These are phyloP conservation scores for Caenorhabditis imperialis DNA, from an alignment of 2,888 invertebrate genomes.

Conservation along the genomic window DNA sequence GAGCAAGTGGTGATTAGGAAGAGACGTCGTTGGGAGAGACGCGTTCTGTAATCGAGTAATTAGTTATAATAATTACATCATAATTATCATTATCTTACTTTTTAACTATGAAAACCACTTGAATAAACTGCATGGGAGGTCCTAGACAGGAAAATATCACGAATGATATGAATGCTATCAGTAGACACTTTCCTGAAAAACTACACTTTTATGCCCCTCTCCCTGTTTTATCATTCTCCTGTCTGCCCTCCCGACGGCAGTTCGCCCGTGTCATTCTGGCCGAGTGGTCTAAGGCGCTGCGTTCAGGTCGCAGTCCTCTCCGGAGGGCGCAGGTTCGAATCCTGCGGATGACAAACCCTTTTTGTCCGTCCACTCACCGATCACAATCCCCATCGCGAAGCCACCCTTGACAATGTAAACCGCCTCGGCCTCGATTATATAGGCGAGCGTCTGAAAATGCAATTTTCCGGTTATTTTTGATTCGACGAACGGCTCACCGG, in stretches of 20 bases:
- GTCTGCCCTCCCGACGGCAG: background rate
- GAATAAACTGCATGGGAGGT: constrained; percentile 45
- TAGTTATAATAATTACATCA: background rate
- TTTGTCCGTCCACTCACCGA: constrained; percentile 20
- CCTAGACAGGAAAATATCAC: constrained; percentile 43
- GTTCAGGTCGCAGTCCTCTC: constrained; percentile 85
- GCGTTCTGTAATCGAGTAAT: constrained; percentile 10
- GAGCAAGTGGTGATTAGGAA: constrained; percentile 13
- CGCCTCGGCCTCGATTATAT: constrained; percentile 38
- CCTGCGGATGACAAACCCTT: constrained; percentile 45
- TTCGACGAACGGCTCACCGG: constrained; percentile 17
- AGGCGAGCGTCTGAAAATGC: constrained; percentile 37
- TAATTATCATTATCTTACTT: constrained; percentile 11
- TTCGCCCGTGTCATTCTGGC: constrained; percentile 72
- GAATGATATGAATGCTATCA: constrained; percentile 34
- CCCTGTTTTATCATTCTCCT: background rate
- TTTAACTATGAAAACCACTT: constrained; percentile 32
- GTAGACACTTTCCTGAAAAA: constrained; percentile 29
- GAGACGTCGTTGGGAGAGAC: constrained; percentile 12
- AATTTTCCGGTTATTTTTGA: background rate
- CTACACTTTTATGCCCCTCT: background rate
- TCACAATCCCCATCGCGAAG: constrained; percentile 12
- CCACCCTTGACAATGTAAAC: constrained; percentile 52
- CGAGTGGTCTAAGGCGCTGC: constrained; percentile 90
- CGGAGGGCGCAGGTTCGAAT: constrained; percentile 73